Evolutionary conservation across 2,888 invertebrate species (phyloP).

Genomic region (Platycheirus albimanus): DNA sequence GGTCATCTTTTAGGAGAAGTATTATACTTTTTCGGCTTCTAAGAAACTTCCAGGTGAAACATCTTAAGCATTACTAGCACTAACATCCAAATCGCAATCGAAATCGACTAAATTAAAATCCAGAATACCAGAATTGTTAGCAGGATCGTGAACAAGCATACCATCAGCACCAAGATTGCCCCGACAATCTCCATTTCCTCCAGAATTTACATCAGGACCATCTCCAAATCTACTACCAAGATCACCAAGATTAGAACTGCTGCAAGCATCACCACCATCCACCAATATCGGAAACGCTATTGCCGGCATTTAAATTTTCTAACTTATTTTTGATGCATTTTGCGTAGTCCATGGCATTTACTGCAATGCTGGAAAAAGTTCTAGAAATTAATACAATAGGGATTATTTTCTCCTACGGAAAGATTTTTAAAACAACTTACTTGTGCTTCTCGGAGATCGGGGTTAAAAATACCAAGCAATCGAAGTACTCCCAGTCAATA

Average conservation of each 20-base stretch:
- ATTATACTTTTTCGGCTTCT: slow-evolving; percentile 10
- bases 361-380: no score
- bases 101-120: neutral
- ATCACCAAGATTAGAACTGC: no score
- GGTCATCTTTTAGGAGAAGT: slow-evolving; percentile 4
- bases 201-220: neutral
- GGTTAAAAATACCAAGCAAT: no score
- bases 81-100: neutral
- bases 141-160: neutral
- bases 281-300: slow-evolving; percentile 1
- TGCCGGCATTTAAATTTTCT: slow-evolving; percentile 5
- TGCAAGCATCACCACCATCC: no score
- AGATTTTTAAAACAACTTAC: no score
- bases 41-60: neutral
- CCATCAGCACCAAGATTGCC: neutral
- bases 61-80: neutral
- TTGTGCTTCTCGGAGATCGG: no score
- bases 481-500: no score
- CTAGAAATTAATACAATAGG: no score
- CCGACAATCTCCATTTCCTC: neutral
- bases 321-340: neutral
- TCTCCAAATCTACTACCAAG: no score
- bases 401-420: no score
- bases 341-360: neutral
- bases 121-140: neutral